Conservation (phyloP, 2,888 invertebrate species). For the Euphydryas editha region DNA sequence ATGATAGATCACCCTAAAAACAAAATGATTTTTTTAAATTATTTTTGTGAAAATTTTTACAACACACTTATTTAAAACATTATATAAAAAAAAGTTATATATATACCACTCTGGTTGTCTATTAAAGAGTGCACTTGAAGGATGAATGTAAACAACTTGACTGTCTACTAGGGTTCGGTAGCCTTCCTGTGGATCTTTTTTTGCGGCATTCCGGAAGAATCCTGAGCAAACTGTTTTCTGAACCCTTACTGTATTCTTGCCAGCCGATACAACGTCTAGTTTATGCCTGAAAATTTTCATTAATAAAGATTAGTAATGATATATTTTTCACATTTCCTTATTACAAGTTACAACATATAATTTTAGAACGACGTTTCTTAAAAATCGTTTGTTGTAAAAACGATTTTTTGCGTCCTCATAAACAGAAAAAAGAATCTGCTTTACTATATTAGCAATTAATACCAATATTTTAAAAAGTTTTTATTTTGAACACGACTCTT, state of each 20-base stretch:
- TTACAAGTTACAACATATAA: not conserved
- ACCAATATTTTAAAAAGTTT: too few relatives aligned
- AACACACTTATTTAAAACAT: not conserved
- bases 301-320: too few relatives aligned
- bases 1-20: constrained; percentile 96
- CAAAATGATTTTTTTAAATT: constrained; percentile 20
- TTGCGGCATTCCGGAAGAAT: constrained; percentile 99
- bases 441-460: too few relatives aligned
- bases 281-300: constrained; percentile 87
- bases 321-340: too few relatives aligned
- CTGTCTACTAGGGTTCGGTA: constrained; percentile 98
- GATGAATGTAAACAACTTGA: constrained; percentile 99
- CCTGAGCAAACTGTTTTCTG: constrained; percentile 99
- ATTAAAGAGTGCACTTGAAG: constrained; percentile 98
- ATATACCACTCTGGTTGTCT: constrained; percentile 97
- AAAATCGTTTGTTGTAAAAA: too few relatives aligned
- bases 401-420: too few relatives aligned
- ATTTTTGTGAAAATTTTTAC: not conserved
- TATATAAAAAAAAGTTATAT: too few relatives aligned
- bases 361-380: too few relatives aligned
- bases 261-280: constrained; percentile 97
- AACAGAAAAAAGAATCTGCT: too few relatives aligned
- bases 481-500: too few relatives aligned
- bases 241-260: constrained; percentile 96
- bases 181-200: constrained; percentile 99